Evolutionary conservation across 2,113 vertebrate species (phyloP).

Genomic region (Sula dactylatra): DNA sequence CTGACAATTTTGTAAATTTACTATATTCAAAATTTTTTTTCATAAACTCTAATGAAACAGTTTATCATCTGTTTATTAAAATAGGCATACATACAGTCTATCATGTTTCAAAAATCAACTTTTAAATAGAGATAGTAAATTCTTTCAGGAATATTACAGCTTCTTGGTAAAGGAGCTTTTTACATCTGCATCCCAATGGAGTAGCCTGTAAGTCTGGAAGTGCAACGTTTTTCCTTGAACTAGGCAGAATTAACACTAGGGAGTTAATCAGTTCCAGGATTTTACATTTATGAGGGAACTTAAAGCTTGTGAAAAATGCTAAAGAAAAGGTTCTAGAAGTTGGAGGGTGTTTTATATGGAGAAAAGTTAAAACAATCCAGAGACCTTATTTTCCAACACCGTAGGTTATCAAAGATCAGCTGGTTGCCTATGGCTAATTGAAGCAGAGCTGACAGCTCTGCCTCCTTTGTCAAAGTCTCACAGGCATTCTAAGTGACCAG

Average conservation of each 20-base stretch:
- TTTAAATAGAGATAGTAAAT: neutral
- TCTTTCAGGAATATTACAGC: neutral
- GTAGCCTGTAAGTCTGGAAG: conserved; percentile 6
- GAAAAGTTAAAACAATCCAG: neutral
- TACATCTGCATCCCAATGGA: neutral
- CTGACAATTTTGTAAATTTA: neutral
- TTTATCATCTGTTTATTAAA: neutral
- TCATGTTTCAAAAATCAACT: neutral
- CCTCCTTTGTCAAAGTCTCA: neutral
- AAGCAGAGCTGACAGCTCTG: neutral
- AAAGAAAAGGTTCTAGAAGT: neutral
- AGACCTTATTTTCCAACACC: neutral
- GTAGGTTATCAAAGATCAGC: neutral
- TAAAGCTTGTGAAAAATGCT: conserved; percentile 2
- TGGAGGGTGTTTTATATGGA: neutral
- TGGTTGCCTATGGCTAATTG: neutral
- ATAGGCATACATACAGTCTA: neutral
- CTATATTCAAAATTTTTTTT: neutral
- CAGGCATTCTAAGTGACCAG: neutral
- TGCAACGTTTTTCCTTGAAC: neutral
- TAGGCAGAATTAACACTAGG: conserved; percentile 13
- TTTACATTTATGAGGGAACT: conserved; percentile 15
- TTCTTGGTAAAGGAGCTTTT: conserved; percentile 6
- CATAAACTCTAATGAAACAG: neutral
- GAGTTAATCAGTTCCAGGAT: conserved; percentile 42